Evolutionary conservation across 2,797 vertebrate genomes (phyloP), one percentile per base, ranked within the genome.

Genomic region (Tenualosa ilisha): DNA sequence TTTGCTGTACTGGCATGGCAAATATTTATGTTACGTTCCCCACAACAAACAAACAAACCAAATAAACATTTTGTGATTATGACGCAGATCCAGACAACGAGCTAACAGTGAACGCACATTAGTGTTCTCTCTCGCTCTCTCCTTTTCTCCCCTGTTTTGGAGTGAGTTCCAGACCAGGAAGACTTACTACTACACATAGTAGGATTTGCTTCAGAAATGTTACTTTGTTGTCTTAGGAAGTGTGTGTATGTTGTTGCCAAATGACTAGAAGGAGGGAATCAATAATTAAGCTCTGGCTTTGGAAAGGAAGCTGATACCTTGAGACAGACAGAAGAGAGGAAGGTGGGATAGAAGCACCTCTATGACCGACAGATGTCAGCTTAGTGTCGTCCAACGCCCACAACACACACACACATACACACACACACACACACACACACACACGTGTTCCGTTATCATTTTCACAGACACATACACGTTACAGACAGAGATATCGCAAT

Each of bases 361-460:
- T 2, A 12, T 51, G 50, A 51, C 50, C 12, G 15, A 54, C 53
- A 15, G 15, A 17, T 54, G 53, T 54, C 53, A 54, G 13, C 13
- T 54, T 11, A 54, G 0, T 17, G 13, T 54, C 3, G 3, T 54
- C 53, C 12, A 54, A 61, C 54, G 20, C 56, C 22, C 56, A 59
- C 59, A 63, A 63, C n/a, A 63, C 59, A 63, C 59, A 63, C 59
- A 24, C 59, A 24, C 59, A 61, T n/a, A 63, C 59, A 63, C n/a
- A 24, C 59, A 63, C 6, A 63, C n/a, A 63, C 59, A 63, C 59
- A 61, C 22, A 24, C 59, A 61, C 59, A 59, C 20, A 59, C 20
- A 59, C 56, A 17, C 4, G 3, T 8, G 7, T 49, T 4, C 46
- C 4, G 4, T 0, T 49, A 5, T 49, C 46, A 5, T 8, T 1